phyloP scores from a whole-genome alignment of 2,888 invertebrate species.

The Molanna angustata region DNA sequence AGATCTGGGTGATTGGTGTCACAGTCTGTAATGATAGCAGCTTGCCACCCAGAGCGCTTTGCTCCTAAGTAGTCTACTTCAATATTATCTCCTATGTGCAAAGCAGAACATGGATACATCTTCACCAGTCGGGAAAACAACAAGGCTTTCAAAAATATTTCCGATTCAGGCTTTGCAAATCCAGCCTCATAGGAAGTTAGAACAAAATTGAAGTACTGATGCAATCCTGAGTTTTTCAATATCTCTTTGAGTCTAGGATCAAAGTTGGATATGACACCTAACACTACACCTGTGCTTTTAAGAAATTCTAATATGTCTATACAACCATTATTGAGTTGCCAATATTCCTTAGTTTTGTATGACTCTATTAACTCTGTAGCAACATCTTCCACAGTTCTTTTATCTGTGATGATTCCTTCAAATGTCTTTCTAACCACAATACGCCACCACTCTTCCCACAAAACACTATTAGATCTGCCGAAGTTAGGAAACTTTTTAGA shows the following conservation, averaged over 20 bases:
- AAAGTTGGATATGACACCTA: slow-evolving; percentile 87
- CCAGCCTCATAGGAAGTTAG: slow-evolving; percentile 74
- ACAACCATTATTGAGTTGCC: slow-evolving; percentile 68
- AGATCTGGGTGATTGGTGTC: too few relatives aligned
- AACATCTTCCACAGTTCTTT: slow-evolving; percentile 42
- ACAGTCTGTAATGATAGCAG: slow-evolving; percentile 51
- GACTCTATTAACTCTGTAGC: slow-evolving; percentile 63
- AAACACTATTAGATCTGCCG: slow-evolving; percentile 63
- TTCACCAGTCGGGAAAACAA: slow-evolving; percentile 43
- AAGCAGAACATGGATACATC: slow-evolving; percentile 59
- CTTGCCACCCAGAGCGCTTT: slow-evolving; percentile 71
- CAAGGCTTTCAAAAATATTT: slow-evolving; percentile 69
- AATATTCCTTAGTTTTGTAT: slow-evolving; percentile 70
- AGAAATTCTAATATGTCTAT: slow-evolving; percentile 63
- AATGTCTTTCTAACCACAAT: slow-evolving; percentile 65
- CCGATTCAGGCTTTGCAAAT: slow-evolving; percentile 69
- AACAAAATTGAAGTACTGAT: slow-evolving; percentile 74
- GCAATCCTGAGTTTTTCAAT: slow-evolving; percentile 63
- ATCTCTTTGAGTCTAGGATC: slow-evolving; percentile 76
- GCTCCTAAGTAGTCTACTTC: slow-evolving; percentile 78
- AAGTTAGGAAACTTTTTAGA: slow-evolving; percentile 75
- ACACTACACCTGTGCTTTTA: slow-evolving; percentile 43
- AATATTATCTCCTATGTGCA: slow-evolving; percentile 82
- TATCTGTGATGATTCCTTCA: slow-evolving; percentile 46
- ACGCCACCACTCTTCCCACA: slow-evolving; percentile 84